Base-by-base conservation (phyloP, 2,113 vertebrate genomes). In the Lycaon pictus region DNA sequence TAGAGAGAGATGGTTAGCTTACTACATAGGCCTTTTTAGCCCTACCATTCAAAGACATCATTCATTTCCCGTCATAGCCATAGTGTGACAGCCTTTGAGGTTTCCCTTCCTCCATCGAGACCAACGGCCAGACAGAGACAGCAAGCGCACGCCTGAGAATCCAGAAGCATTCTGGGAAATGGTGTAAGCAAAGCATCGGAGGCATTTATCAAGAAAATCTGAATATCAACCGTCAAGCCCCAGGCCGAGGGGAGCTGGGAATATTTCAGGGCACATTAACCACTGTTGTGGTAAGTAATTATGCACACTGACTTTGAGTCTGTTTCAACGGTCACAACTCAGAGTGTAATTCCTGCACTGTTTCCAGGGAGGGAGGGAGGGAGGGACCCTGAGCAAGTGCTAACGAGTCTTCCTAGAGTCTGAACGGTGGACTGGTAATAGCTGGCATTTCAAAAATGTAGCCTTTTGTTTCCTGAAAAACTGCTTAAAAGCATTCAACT, bases 251-350 rank as follows among this genome's bases (percentile, higher is more conserved):
- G 95, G 81, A 96, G 80, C 96, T 88, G 76, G 80, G 92, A 90
- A 77, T 96, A 96, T 95, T 98, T 98, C 98, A 97, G 98, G 97
- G 96, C 98, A 97, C 97, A 98, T 97, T 98, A 98, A 97, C 94
- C 97, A 98, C 97, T 97, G 95, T 94, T 97, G 96, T 94, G 85
- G 94, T 97, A 96, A 97, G 96, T 98, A 97, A 98, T 98, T 98
- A 97, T 93, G 94, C 94, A 96, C 95, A 91, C 62, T 97, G 95
- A 98, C 95, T 98, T 91, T 92, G 94, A 98, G 90, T 95, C 81
- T 93, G 67, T 97, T 98, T 97, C 97, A 96, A 94, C 0, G 62
- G 97, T 97, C 96, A 96, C 93, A 96, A 98, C 94, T 95, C 96
- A 55, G 90, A 88, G 74, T 96, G 65, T 77, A 85, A 96, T 97